Base-by-base conservation (phyloP, 1,140 invertebrate genomes). In the Cherax destructor region DNA sequence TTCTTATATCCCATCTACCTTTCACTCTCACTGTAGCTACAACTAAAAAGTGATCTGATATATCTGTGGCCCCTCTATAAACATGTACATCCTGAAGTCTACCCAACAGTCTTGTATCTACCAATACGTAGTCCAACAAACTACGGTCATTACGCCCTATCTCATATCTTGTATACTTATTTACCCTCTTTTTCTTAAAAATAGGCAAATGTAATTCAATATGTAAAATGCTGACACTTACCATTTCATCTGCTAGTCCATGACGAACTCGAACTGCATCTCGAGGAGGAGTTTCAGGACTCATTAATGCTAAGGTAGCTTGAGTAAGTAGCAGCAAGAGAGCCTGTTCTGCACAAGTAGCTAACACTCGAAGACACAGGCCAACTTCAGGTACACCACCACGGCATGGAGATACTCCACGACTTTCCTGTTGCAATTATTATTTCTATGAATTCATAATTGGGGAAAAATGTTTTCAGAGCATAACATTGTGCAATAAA, bases 201-300 rank as follows among this genome's bases (percentile, higher is more conserved):
- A 59, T 65, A 83, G n/a, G 7, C 4, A 30, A 84, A 5, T 61
- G 30, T 47, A 16, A 1, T 16, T 9, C n/a, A 24, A 41, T 4
- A 11, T 41, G 52, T 41, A 41, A 41, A 41, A 41, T 41, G 41
- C 30, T 41, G 30, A 41, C 30, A 88, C 87, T 9, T 69, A 88
- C 87, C 87, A 90, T 90, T 41, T 91, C 89, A 86, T 91, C 89
- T 10, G 74, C 89, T 4, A 91, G 76, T 30, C 83, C 83, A 78
- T 91, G 83, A 5, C 89, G 74, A 30, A 91, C 77, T 18, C 89
- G 61, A 3, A 79, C 16, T 41, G 83, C 83, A 72, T 91, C 89
- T 5, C 89, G 72, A 47, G 89, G 89, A 9, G 89, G 41, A 3
- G 83, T 91, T 18, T 91, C 89, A 52, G 89, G 83, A 21, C 89